phyloP scores from a whole-genome alignment of 2,113 vertebrate species.

The Clupea harengus region DNA sequence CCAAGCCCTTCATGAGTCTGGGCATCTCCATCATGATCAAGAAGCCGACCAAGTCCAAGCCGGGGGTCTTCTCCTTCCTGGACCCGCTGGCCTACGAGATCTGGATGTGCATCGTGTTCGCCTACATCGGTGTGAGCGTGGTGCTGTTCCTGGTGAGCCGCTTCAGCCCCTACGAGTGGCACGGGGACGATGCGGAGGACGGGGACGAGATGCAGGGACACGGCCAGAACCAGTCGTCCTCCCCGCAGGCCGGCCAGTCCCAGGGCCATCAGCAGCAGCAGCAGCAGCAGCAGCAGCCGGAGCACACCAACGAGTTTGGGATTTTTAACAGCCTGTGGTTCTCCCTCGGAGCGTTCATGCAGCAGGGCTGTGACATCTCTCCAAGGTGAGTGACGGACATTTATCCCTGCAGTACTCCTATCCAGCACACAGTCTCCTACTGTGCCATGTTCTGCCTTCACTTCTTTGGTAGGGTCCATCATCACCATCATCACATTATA shows the following conservation, averaged over 20 bases:
- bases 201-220: slow-evolving; percentile 73
- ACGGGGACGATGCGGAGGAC: slow-evolving; percentile 86
- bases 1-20: slow-evolving; percentile 98
- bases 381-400: slow-evolving; percentile 76
- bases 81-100: slow-evolving; percentile 99
- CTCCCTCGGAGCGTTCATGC: slow-evolving; percentile 97
- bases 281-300: slow-evolving; percentile 72
- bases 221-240: slow-evolving; percentile 47
- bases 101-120: slow-evolving; percentile 99
- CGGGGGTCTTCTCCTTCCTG: slow-evolving; percentile 96
- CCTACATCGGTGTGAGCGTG: slow-evolving; percentile 98
- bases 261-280: slow-evolving; percentile 59
- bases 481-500: not conserved
- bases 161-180: slow-evolving; percentile 97
- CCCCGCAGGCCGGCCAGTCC: slow-evolving; percentile 43
- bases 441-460: not conserved
- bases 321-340: slow-evolving; percentile 99
- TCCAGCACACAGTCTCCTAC: not conserved
- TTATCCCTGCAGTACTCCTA: not conserved
- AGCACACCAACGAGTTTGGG: slow-evolving; percentile 90
- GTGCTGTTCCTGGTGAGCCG: slow-evolving; percentile 97
- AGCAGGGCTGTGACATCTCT: slow-evolving; percentile 99
- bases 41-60: slow-evolving; percentile 97
- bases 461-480: not conserved
- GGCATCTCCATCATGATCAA: slow-evolving; percentile 99